phyloP scores from a whole-genome alignment of 35 echinoderm and acorn worm species.

The Acanthaster planci region DNA sequence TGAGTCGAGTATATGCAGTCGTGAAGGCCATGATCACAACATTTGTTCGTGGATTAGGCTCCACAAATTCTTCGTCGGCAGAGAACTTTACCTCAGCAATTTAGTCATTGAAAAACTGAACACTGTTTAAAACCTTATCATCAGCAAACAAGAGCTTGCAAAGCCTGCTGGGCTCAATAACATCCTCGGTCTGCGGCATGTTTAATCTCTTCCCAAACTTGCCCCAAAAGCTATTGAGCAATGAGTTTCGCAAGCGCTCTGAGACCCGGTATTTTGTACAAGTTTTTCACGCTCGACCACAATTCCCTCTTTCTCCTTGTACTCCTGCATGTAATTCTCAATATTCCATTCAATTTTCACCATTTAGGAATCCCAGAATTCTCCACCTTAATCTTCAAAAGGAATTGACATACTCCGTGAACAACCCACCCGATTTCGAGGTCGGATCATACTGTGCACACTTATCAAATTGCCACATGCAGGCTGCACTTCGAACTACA shows the following conservation, averaged over 20 bases:
- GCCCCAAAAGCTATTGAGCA: conserved; percentile 61
- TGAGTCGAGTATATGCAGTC: conserved; percentile 59
- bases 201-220: conserved; percentile 56
- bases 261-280: conserved; percentile 46
- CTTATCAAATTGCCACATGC: conserved; percentile 35
- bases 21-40: conserved; percentile 61
- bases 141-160: background rate
- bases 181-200: conserved; percentile 28
- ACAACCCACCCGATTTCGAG: conserved; percentile 27
- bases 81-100: conserved; percentile 13
- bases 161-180: background rate
- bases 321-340: background rate
- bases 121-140: background rate
- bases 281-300: background rate
- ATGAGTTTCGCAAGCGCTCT: conserved; percentile 39
- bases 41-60: conserved; percentile 36
- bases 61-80: background rate
- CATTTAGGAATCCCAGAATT: background rate
- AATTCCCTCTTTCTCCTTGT: conserved; percentile 38
- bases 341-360: conserved; percentile 2
- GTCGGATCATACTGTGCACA: background rate
- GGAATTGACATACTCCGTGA: conserved; percentile 30
- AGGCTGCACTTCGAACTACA: background rate
- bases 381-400: conserved; percentile 48
- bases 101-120: conserved; percentile 34